Evolutionary conservation across 2,113 vertebrate genomes (phyloP), one percentile per base, ranked within the genome.

Genomic region (Dascyllus trimaculatus): DNA sequence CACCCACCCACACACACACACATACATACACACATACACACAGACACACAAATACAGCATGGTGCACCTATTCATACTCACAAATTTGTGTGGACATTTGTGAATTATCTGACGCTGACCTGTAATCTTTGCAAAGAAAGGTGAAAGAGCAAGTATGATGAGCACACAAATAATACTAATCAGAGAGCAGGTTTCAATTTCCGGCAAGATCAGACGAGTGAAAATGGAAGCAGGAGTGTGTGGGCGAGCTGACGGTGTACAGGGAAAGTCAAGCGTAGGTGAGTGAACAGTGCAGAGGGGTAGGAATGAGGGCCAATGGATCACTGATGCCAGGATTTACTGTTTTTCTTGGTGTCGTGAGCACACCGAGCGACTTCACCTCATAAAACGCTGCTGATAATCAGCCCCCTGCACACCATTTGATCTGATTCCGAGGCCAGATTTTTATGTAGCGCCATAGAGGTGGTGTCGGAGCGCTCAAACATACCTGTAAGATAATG

Each of bases 161-260:
- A 62, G 76, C 26, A 59, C 73, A 75, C 59, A 63, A 77, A 75
- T 72, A 64, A 71, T 40, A 48, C 71, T 79, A 85, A 84, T 83
- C 46, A 76, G 63, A 70, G 56, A 58, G 35, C 46, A 72, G 48
- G 59, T 26, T 35, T 17, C 35, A 25, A 53, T 52, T 71, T 35
- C 22, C 7, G 15, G 14, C 7, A 5, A 38, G 64, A 18, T 25
- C 51, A 69, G 64, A 62, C 43, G 49, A 70, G 64, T 53, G 56
- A 24, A 66, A 74, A 43, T 29, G 81, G 54, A 68, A 54, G 71
- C 49, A 21, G n/a, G 32, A 6, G 60, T 17, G 67, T 2, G 63
- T 69, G 66, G 62, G 72, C 15, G 35, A 56, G 63, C 51, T 82
- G 64, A 56, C 65, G 51, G 19, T 2, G n/a, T 49, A 11, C 1